Evolutionary conservation across 2,113 vertebrate genomes (phyloP).

Genomic region (Elgaria multicarinata): DNA sequence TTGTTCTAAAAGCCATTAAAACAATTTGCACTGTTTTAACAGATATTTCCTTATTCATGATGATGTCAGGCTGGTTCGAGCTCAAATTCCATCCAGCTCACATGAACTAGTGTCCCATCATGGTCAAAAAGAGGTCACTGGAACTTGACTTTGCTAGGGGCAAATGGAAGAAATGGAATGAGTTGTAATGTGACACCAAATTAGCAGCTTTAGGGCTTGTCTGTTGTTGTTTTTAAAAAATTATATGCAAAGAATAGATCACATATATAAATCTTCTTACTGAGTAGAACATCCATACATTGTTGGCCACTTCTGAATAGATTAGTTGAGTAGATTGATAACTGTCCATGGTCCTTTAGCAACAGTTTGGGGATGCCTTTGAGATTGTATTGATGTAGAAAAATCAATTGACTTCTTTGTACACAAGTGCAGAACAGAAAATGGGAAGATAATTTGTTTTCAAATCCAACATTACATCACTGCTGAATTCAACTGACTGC

Average conservation of each 20-base stretch:
- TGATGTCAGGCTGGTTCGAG: neutral
- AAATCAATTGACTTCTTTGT: constrained; percentile 47
- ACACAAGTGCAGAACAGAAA: constrained; percentile 14
- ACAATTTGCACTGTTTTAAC: neutral
- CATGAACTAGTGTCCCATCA: neutral
- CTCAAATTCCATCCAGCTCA: constrained; percentile 17
- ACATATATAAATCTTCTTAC: constrained; percentile 38
- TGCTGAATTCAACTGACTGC: constrained; percentile 25
- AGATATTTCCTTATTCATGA: constrained; percentile 1
- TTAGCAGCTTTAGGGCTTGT: constrained; percentile 50
- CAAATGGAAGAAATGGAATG: constrained; percentile 37
- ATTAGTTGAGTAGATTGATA: constrained; percentile 46
- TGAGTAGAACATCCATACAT: constrained; percentile 26
- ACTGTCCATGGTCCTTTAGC: constrained; percentile 31
- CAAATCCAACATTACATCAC: constrained; percentile 42
- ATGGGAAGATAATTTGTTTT: constrained; percentile 40
- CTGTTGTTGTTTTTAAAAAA: constrained; percentile 10
- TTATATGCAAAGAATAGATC: constrained; percentile 53
- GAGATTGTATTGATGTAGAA: constrained; percentile 18
- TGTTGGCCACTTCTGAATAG: constrained; percentile 27
- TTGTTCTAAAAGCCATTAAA: neutral
- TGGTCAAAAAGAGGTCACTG: constrained; percentile 31
- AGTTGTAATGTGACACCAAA: constrained; percentile 47
- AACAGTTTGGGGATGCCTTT: constrained; percentile 30
- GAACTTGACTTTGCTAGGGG: constrained; percentile 54